A percentile compares a stretch with the other conserved stretches of the same genome.
These are phyloP conservation scores for Hyaena hyaena DNA, from an alignment of 2,113 vertebrate species.

Conservation along the genomic window DNA sequence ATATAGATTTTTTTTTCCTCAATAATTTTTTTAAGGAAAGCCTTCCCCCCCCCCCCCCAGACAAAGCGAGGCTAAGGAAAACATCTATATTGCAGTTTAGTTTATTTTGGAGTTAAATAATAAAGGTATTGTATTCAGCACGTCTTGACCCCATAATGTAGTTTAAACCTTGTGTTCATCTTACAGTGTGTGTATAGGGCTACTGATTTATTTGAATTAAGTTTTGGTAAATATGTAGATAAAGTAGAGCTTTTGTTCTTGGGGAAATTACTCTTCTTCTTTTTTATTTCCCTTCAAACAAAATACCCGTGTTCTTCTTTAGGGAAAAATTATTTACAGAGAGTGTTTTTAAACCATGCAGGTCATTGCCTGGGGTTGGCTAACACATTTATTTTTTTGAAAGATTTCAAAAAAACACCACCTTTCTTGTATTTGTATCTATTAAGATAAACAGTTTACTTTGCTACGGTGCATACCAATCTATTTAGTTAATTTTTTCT, in stretches of 20 bases:
- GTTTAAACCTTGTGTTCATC: neutral
- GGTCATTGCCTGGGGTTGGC: neutral
- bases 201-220: neutral
- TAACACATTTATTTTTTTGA: constrained; percentile 51
- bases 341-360: constrained; percentile 54
- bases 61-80: neutral
- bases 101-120: constrained; percentile 44
- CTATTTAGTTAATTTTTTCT: constrained; percentile 59
- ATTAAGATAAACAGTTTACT: constrained; percentile 66
- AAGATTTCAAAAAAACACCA: constrained; percentile 34
- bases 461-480: constrained; percentile 50
- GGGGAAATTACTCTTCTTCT: neutral
- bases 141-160: neutral
- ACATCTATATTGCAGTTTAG: neutral
- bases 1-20: neutral
- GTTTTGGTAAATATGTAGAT: neutral
- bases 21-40: constrained; percentile 37
- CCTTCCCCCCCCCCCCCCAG: no score
- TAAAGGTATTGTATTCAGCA: neutral
- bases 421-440: constrained; percentile 49
- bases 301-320: neutral
- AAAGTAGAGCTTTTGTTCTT: neutral
- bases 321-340: neutral
- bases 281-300: no score
- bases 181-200: neutral